Conservation (phyloP, 2,888 invertebrate species). For the Oscheius myriophilus region DNA sequence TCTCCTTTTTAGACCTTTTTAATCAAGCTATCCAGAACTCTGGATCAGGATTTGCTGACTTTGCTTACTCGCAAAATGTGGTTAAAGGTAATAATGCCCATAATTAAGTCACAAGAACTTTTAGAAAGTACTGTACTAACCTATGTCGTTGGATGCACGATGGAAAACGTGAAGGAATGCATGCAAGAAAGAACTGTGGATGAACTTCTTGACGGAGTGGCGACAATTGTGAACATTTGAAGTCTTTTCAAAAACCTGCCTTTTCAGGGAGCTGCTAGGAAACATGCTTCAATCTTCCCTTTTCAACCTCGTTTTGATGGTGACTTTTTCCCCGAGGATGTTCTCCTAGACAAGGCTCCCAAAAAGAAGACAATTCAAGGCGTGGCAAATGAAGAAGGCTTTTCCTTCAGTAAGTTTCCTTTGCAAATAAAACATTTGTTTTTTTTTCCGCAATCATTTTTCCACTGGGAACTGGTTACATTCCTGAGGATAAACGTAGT, state of each 20-base stretch:
- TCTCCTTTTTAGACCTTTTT: constrained; percentile 44
- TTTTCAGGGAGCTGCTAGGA: constrained; percentile 10
- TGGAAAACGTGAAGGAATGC: constrained; percentile 42
- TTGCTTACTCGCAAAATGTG: constrained; percentile 42
- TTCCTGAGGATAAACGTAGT: constrained; percentile 6
- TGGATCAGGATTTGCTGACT: constrained; percentile 53
- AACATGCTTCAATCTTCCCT: constrained; percentile 22
- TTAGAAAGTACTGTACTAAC: constrained; percentile 39
- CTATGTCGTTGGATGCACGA: constrained; percentile 38
- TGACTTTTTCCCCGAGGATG: constrained; percentile 54
- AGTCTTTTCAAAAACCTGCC: background rate
- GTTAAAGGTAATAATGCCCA: constrained; percentile 35
- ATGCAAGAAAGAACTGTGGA: constrained; percentile 49
- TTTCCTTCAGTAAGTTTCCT: constrained; percentile 30
- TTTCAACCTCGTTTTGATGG: constrained; percentile 48
- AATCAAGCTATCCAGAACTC: constrained; percentile 53
- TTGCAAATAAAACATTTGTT: background rate
- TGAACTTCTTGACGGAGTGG: constrained; percentile 53
- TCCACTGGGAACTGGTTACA: background rate
- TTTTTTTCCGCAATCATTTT: background rate
- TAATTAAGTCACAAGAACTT: background rate
- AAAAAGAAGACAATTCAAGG: constrained; percentile 52
- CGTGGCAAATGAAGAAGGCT: constrained; percentile 41
- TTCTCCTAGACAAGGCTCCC: constrained; percentile 45
- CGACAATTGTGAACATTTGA: constrained; percentile 40